phyloP scores from a whole-genome alignment of 1,140 invertebrate genomes.

The Halesus radiatus region DNA sequence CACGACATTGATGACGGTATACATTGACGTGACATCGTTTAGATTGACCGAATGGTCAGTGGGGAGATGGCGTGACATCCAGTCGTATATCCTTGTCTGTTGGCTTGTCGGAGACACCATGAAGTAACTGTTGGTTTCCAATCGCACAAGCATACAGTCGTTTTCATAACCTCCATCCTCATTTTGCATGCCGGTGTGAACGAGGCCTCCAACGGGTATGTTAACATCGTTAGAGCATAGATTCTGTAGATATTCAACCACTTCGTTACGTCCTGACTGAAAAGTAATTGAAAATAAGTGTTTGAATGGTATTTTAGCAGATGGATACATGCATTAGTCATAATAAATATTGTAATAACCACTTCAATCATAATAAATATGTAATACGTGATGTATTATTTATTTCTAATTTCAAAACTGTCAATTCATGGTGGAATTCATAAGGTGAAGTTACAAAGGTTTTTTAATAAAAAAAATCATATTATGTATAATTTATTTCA shows the following conservation, averaged over 20 bases:
- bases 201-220: conserved; percentile 79
- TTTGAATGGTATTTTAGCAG: not conserved
- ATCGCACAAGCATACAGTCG: conserved; percentile 83
- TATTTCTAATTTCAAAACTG: too few species aligned
- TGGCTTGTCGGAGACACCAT: conserved; percentile 89
- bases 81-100: conserved; percentile 81
- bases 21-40: conserved; percentile 85
- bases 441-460: too few species aligned
- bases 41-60: conserved; percentile 76
- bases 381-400: too few species aligned
- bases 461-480: too few species aligned
- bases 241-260: conserved; percentile 79
- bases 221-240: conserved; percentile 85
- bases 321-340: not conserved
- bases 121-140: conserved; percentile 81
- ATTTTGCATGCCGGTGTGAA: conserved; percentile 89
- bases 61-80: conserved; percentile 80
- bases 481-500: not conserved
- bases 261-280: conserved; percentile 74
- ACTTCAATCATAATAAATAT: too few species aligned
- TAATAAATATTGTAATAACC: not conserved
- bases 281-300: conserved; percentile 41
- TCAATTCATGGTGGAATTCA: too few species aligned
- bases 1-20: conserved; percentile 88
- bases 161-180: conserved; percentile 85